Evolutionary conservation across 1,140 invertebrate species (phyloP), one percentile per base, ranked within the genome.

Genomic region (Drosophila sulfurigaster): DNA sequence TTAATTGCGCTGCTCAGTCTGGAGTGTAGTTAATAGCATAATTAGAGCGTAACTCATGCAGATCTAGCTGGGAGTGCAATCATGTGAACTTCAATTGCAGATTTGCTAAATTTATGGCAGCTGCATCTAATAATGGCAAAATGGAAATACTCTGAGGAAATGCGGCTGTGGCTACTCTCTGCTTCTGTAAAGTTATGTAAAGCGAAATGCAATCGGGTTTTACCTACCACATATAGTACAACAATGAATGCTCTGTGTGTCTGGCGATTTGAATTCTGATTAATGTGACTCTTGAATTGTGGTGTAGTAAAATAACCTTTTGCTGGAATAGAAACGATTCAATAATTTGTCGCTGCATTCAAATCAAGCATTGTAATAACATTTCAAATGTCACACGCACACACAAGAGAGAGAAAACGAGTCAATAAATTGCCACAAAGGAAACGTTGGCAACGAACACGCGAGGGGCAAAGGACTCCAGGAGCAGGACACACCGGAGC

Each of bases 311-410:
- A 60, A 35, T 62, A 5, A 15, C 45, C 15, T 10, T 16, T 11
- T 35, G 28, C 35, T 3, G 13, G 43, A 56, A 38, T 10, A 38
- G 35, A 41, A 58, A 30, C 73, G 45, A 54, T 71, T 71, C 60
- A 64, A 70, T 80, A 80, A 83, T 80, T 83, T 85, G 81, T 80
- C 71, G 67, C 60, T 59, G 77, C 68, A 88, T 88, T 88, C 79
- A 88, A 87, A 88, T 82, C 83, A 74, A 76, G 73, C 69, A 80
- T 80, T 88, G 79, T 80, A 79, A 87, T 83, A 87, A 88, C 83
- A 83, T 83, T 78, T 83, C 77, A 75, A 87, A 79, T 78, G 64
- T 79, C 80, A 75, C 66, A 67, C 51, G 62, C 71, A 64, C 30
- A 32, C 6, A 32, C 30, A 32, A 38, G 20, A 25, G 20, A 58